Base-by-base conservation (phyloP, 1,140 invertebrate species). In the Drosophila hydei region DNA sequence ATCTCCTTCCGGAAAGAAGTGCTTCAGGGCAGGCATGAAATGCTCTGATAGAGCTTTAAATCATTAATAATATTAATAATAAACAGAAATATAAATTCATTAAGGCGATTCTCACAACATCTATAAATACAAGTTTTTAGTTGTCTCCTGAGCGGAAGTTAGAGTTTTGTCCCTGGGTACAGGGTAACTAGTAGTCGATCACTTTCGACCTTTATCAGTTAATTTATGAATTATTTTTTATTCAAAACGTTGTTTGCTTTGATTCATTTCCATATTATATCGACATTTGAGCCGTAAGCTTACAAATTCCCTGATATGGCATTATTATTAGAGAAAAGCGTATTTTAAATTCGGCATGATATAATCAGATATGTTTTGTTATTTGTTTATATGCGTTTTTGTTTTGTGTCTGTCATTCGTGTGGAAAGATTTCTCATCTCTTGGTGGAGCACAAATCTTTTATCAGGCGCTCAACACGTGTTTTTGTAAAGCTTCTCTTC, bases 391-490 rank as follows among this genome's bases (percentile, higher is more conserved):
- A 5, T 33, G 1, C 16, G 45, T 7, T 43, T 64, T 71, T 71
- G 60, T 64, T 64, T 71, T 71, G 68, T 12, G 33, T 42, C 48
- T 19, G 51, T 27, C 33, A 36, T 71, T 64, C 60, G 68, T 23
- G 40, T 42, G 48, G n/a, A 25, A 51, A 61, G 48, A 30, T 67
- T 58, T 68, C 19, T 51, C 14, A 30, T 30, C 9, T 25, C 45
- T 62, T 33, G 56, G 36, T 18, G 16, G 9, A 40, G 27, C 63
- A 23, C 21, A 30, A 30, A 33, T 33, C 30, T 52, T 52, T 69
- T 48, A 48, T 69, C 65, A 69, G 27, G n/a, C 65, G 48, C 16
- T 62, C 48, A 54, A 62, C 65, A 63, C 67, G 67, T 70, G 67
- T 50, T 70, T 56, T 55, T 38, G 18, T 33, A 33, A 33, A 21